Percentiles rank a stretch among this genome's conserved stretches.
Evolutionary conservation across 1,140 invertebrate species (phyloP).

Genomic region (Cydia amplana): DNA sequence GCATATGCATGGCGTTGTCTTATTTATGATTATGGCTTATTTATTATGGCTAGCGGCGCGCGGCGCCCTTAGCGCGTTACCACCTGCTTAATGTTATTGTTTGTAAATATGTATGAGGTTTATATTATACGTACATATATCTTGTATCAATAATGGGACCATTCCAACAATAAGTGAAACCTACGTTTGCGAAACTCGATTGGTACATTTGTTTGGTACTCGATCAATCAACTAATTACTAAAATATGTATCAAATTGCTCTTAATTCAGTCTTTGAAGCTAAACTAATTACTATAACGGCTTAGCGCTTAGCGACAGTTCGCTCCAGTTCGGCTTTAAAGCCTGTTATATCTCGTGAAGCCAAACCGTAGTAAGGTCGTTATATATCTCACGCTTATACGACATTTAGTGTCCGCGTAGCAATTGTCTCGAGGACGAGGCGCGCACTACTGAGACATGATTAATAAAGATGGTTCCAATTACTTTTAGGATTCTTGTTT

Average conservation of each 20-base stretch:
- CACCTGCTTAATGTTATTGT: neutral
- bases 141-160: neutral
- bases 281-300: conserved; percentile 11
- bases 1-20: too few species aligned
- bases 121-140: too few species aligned
- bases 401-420: neutral
- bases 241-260: neutral
- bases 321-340: neutral
- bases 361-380: neutral
- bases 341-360: neutral
- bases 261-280: neutral
- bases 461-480: conserved; percentile 7
- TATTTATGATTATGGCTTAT: too few species aligned
- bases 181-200: neutral
- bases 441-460: conserved; percentile 1
- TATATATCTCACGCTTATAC: neutral
- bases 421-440: neutral
- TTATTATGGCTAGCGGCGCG: too few species aligned
- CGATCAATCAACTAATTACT: neutral
- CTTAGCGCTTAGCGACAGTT: conserved; percentile 10
- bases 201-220: too few species aligned
- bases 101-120: neutral
- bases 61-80: too few species aligned
- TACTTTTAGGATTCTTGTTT: conserved; percentile 4
- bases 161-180: neutral